Evolutionary conservation across 1,140 invertebrate species (phyloP).

Genomic region (Asobara japonica): DNA sequence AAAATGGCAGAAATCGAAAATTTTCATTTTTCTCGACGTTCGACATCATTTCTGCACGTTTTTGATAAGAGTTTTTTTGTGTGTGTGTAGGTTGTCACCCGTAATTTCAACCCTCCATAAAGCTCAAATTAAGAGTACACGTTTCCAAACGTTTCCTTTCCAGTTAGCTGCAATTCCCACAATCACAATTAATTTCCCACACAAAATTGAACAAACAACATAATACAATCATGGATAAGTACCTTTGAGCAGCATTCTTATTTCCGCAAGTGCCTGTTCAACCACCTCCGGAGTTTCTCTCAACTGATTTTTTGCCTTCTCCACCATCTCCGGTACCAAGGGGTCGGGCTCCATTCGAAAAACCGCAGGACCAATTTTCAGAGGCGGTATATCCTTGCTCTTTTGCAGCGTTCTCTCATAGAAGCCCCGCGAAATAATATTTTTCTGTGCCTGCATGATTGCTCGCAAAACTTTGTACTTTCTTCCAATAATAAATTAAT

Average conservation of each 20-base stretch:
- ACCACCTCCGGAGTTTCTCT: constrained; percentile 63
- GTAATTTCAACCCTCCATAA: too few relatives aligned
- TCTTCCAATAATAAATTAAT: too few relatives aligned
- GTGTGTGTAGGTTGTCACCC: too few relatives aligned
- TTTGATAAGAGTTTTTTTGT: too few relatives aligned
- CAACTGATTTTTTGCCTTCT: constrained; percentile 57
- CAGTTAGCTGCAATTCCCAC: background rate
- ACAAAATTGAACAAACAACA: background rate
- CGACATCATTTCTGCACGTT: too few relatives aligned
- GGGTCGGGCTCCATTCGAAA: constrained; percentile 46
- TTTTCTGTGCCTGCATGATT: background rate
- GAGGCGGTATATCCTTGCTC: background rate
- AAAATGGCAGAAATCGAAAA: too few relatives aligned
- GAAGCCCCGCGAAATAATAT: background rate
- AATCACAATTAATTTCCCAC: background rate
- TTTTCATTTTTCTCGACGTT: too few relatives aligned
- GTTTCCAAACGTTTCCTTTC: background rate
- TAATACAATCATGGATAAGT: constrained; percentile 11
- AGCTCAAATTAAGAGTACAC: too few relatives aligned
- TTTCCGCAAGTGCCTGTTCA: constrained; percentile 47
- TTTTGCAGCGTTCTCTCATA: constrained; percentile 6
- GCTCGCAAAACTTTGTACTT: too few relatives aligned
- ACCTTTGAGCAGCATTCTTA: constrained; percentile 61
- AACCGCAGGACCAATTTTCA: constrained; percentile 43
- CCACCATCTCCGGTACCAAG: constrained; percentile 30